Base-by-base conservation (phyloP, 2,888 invertebrate genomes). In the Andrena dorsata region DNA sequence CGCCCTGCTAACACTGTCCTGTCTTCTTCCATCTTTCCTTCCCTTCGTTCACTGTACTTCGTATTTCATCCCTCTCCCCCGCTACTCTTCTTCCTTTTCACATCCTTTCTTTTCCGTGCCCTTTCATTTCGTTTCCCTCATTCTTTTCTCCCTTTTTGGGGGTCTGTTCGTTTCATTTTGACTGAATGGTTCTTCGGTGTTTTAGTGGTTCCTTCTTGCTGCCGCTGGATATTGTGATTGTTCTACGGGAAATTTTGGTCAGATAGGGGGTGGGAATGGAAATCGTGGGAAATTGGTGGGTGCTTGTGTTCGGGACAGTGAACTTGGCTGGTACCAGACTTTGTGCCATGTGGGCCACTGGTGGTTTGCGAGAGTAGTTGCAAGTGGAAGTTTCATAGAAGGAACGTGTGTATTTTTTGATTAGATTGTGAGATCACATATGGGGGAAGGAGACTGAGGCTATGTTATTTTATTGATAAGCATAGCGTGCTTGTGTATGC, bases 1-100 rank as follows among this genome's bases (percentile, higher is more conserved):
- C 68, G 63, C 72, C 65, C 80, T 56, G 13, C 56, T 65, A 66
- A 72, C 69, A 66, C 63, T 66, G 60, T 56, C 60, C 68, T 53
- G 8, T 26, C 66, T 47, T 58, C 20, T 10, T 53, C 28, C 10
- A 47, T 0, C 58, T 10, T 20, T 35, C 66, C 13, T 20, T 35
- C 66, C 13, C 26, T 56, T 8, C 20, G 53, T 51, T 41, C 49
- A 20, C 65, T 28, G 4, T n/a, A 53, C 47, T 30, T n/a, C 56
- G 3, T 32, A 3, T 51, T 2, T 58, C 35, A 7, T 47, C 30
- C 49, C 49, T 53, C 47, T 66, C 41, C 10, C 8, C 8, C 13
- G 2, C 20, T 13, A 6, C 10, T 10, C n/a, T 26, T 51, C 16
- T 61, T 32, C 20, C 51, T 0, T 2, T 35, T 6, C 53, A 10